phyloP scores from a whole-genome alignment of 2,113 vertebrate species.

The Poecile atricapillus region DNA sequence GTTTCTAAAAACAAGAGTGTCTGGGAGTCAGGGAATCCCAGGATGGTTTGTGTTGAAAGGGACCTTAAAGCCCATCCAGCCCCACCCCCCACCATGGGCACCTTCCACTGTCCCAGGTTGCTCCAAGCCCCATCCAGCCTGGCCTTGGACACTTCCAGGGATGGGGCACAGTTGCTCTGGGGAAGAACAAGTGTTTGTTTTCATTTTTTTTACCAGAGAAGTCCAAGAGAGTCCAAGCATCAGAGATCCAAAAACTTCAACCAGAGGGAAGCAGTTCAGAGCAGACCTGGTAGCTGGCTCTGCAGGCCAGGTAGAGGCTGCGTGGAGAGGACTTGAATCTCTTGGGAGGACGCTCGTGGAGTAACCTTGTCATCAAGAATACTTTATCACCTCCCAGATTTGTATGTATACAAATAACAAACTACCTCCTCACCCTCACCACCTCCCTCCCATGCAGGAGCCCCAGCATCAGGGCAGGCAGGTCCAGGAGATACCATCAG shows the following conservation, averaged over 20 bases:
- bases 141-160: neutral
- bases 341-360: neutral
- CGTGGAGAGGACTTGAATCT: neutral
- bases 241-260: neutral
- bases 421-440: neutral
- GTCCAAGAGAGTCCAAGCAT: neutral
- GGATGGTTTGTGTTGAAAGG: neutral
- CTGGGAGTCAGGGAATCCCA: neutral
- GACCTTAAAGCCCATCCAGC: neutral
- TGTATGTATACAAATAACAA: neutral
- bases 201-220: neutral
- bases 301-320: neutral
- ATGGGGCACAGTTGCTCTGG: neutral
- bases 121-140: accelerated
- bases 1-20: neutral
- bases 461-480: neutral
- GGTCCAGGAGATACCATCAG: conserved; percentile 23
- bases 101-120: neutral
- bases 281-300: accelerated
- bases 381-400: neutral
- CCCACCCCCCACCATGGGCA: neutral
- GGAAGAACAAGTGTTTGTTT: neutral
- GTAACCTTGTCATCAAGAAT: neutral
- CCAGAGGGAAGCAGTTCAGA: neutral
- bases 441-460: neutral